Conservation (phyloP, 1,140 invertebrate genomes). For the Drosophila pseudoananassae region DNA sequence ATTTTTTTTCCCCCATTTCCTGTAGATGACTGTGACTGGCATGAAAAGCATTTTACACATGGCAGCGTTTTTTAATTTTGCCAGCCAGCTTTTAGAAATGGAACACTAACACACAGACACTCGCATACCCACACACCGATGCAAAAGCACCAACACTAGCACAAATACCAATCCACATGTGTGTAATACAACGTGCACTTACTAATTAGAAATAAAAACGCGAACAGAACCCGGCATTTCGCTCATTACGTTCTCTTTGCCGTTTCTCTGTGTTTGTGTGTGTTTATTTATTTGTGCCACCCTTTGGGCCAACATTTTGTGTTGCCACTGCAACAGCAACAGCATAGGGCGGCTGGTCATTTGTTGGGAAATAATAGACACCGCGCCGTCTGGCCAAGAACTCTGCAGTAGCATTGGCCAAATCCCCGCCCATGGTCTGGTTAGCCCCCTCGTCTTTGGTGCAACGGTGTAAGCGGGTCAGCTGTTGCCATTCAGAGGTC, state of each 20-base stretch:
- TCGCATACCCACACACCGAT: conserved; percentile 25
- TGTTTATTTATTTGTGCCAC: conserved; percentile 41
- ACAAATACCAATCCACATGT: conserved; percentile 2
- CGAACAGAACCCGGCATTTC: conserved; percentile 64
- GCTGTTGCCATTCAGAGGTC: conserved; percentile 57
- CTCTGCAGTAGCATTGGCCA: conserved; percentile 40
- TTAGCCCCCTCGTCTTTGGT: conserved; percentile 33
- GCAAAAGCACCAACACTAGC: background rate
- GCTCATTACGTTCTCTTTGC: conserved; percentile 63
- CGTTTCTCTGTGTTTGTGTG: conserved; percentile 14
- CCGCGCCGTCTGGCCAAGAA: conserved; percentile 67
- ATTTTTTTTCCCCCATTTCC: conserved; percentile 15
- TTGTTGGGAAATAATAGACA: conserved; percentile 84
- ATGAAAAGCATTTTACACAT: conserved; percentile 84
- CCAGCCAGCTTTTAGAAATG: conserved; percentile 76
- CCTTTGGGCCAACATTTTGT: conserved; percentile 30
- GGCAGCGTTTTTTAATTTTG: conserved; percentile 83
- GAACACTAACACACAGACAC: conserved; percentile 26
- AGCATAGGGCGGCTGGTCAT: conserved; percentile 80
- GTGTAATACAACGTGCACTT: conserved; percentile 55
- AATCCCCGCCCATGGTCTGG: conserved; percentile 68
- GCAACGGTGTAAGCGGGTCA: conserved; percentile 61
- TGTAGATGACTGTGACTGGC: conserved; percentile 53
- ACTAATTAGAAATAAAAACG: conserved; percentile 83
- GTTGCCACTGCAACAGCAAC: background rate